A percentile compares a stretch with the other conserved stretches of the same genome.
phyloP scores from a whole-genome alignment of 2,113 vertebrate species.

The Delphinapterus leucas region DNA sequence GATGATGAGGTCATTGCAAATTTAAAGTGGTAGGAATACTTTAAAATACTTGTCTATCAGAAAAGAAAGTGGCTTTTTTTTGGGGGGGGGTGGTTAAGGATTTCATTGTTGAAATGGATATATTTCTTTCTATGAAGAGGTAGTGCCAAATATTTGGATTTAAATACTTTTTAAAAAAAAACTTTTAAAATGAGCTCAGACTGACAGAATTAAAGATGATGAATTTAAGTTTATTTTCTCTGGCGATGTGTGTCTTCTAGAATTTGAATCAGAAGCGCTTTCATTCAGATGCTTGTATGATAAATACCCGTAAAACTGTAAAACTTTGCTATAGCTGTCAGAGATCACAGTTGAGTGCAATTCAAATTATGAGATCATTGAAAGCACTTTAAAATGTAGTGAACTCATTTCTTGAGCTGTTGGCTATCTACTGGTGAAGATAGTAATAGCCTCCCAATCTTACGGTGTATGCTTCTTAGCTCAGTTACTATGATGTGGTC shows the following conservation, averaged over 20 bases:
- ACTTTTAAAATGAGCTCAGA: background rate
- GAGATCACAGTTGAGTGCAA: slow-evolving; percentile 31
- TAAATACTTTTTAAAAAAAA: background rate
- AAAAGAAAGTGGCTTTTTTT: background rate
- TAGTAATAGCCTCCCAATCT: background rate
- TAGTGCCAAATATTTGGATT: background rate
- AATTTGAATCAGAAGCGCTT: background rate
- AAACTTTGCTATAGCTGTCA: background rate
- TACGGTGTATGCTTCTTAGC: background rate
- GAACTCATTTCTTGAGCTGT: slow-evolving; percentile 22
- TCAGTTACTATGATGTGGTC: background rate
- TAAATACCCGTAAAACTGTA: slow-evolving; percentile 3
- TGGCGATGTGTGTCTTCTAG: background rate
- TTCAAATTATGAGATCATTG: slow-evolving; percentile 32
- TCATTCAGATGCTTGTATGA: background rate
- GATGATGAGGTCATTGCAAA: background rate
- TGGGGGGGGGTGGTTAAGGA: background rate
- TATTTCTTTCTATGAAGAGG: background rate
- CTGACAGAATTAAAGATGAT: background rate
- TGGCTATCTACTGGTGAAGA: slow-evolving; percentile 28
- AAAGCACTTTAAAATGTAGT: slow-evolving; percentile 26
- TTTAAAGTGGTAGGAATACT: background rate
- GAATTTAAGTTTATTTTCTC: background rate
- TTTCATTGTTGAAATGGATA: background rate
- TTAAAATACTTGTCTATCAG: slow-evolving; percentile 17